Evolutionary conservation across 2,888 invertebrate genomes (phyloP), one percentile per base, ranked within the genome.

Genomic region (Embidobia sp.): DNA sequence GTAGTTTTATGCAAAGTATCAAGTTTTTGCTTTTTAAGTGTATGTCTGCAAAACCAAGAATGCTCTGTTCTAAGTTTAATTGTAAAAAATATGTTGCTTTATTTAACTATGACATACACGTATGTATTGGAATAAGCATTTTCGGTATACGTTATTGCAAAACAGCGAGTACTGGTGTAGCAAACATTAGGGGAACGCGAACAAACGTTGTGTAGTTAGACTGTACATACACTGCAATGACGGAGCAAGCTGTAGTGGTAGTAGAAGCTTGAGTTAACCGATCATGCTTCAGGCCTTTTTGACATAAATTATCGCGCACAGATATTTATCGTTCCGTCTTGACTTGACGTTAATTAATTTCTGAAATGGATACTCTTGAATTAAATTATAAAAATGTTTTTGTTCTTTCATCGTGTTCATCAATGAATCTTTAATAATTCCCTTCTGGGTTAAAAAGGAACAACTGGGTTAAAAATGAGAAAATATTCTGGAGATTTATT

Each of bases 101-200:
- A n/a, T n/a, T n/a, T n/a, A n/a, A n/a, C n/a, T n/a, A n/a, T n/a
- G n/a, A 48, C 15, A 53, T 53, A 40, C 29, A 55, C 37, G n/a
- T 15, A 37, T 37, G 49, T 49, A 73, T 78, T 70, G 79, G 69
- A 80, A 77, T 67, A 76, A 73, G 53, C 35, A 73, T 64, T 80
- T 81, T 79, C 79, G 29, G n/a, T 29, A n/a, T 29, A 79, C 79
- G 78, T 81, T 83, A 82, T 82, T 76, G 81, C 82, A 85, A 86
- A 83, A 85, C 80, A 83, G 81, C 80, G 81, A 81, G 81, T 81
- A 75, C 78, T 35, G 48, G 44, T 40, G 44, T 19, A 77, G 84
- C 81, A 85, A 86, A 86, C 84, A 85, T 79, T 74, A 69, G 79
- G 79, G 77, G 76, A 79, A 80, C 79, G 79, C 79, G 79, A 82